A percentile compares a stretch with the other conserved stretches of the same genome.
These are phyloP conservation scores for Melieria picta DNA, from an alignment of 2,888 invertebrate genomes.

Conservation along the genomic window DNA sequence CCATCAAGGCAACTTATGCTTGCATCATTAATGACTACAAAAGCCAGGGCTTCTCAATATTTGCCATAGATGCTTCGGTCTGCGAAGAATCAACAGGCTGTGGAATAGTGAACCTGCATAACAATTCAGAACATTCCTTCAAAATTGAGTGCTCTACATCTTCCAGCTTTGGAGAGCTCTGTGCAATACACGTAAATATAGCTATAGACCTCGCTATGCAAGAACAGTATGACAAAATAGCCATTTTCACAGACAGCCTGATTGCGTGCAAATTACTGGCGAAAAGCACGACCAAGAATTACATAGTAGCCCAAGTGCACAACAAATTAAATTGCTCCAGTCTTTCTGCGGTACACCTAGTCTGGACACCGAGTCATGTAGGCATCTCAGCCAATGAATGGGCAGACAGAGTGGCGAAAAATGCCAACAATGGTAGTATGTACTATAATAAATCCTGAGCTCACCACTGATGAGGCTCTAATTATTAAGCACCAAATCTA, in stretches of 20 bases:
- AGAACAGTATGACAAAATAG: not conserved
- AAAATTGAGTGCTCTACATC: not conserved
- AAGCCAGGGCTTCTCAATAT: not conserved
- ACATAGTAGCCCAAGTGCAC: too few relatives aligned
- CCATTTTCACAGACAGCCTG: conserved; percentile 5
- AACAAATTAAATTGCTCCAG: too few relatives aligned
- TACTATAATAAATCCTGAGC: not conserved
- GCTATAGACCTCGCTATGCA: not conserved
- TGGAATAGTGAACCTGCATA: not conserved
- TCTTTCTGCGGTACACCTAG: not conserved
- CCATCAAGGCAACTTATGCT: not conserved
- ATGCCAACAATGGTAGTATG: not conserved
- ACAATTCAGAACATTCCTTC: not conserved
- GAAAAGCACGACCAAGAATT: not conserved
- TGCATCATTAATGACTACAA: not conserved
- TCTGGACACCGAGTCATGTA: conserved; percentile 11
- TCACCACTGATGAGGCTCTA: conserved; percentile 1
- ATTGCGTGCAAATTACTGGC: not conserved
- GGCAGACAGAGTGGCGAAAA: conserved; percentile 3
- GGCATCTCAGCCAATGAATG: not conserved
- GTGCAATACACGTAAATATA: not conserved
- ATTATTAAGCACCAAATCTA: not conserved
- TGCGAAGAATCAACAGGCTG: not conserved
- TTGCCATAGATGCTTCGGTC: conserved; percentile 3
- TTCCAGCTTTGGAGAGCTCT: not conserved